phyloP scores from a whole-genome alignment of 2,113 vertebrate species.

The Cottus gobio region DNA sequence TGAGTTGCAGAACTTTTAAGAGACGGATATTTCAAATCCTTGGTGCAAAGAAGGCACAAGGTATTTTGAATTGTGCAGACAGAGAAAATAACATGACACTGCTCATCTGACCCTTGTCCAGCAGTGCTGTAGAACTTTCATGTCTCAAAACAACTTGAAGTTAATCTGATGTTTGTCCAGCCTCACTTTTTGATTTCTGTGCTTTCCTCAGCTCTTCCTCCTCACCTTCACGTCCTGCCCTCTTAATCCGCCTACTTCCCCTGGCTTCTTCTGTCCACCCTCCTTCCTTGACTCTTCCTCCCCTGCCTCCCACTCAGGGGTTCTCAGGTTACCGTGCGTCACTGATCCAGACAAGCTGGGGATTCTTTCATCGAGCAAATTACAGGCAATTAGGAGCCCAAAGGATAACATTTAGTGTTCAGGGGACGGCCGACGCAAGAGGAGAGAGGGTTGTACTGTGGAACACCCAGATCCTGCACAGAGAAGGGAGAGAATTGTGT shows the following conservation, averaged over 20 bases:
- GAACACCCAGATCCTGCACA: conserved; percentile 78
- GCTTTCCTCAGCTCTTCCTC: conserved; percentile 48
- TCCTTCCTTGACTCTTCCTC: conserved; percentile 55
- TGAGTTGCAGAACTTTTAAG: neutral
- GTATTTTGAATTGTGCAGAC: neutral
- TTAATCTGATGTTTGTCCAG: conserved; percentile 6
- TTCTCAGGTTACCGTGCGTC: conserved; percentile 80
- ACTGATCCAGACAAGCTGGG: conserved; percentile 80
- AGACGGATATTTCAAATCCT: neutral
- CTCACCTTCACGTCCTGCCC: conserved; percentile 64
- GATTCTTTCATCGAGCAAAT: conserved; percentile 82
- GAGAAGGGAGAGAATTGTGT: conserved; percentile 35
- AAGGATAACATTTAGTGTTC: conserved; percentile 84
- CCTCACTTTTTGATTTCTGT: conserved; percentile 1
- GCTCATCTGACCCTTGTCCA: neutral
- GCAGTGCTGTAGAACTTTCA: neutral
- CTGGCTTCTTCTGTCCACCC: conserved; percentile 52
- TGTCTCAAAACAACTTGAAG: neutral
- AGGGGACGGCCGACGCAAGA: conserved; percentile 68
- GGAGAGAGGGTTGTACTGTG: conserved; percentile 68
- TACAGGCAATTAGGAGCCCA: conserved; percentile 83
- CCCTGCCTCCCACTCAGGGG: conserved; percentile 56
- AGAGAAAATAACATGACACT: neutral
- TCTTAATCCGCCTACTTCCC: conserved; percentile 67
- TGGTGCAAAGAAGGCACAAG: neutral